Percentiles rank a stretch among this genome's conserved stretches.
phyloP scores from a whole-genome alignment of 2,797 vertebrate genomes.

The Chromobotia macracanthus region DNA sequence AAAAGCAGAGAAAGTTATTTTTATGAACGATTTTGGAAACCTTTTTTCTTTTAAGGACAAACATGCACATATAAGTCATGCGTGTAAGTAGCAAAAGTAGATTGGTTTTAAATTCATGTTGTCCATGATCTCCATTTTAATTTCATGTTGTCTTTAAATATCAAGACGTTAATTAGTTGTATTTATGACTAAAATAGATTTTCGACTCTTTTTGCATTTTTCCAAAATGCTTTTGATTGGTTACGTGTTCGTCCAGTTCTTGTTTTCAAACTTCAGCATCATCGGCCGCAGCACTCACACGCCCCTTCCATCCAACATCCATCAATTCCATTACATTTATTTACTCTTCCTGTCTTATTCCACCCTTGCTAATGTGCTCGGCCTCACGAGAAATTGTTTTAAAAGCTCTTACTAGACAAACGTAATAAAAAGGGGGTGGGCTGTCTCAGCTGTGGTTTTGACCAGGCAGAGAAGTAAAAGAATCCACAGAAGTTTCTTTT shows the following conservation, averaged over 20 bases:
- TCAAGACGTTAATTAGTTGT: neutral
- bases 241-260: neutral
- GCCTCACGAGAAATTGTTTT: slow-evolving; percentile 35
- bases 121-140: neutral
- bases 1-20: no score
- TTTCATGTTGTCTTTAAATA: neutral
- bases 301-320: slow-evolving; percentile 20
- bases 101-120: neutral
- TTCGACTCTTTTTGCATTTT: neutral
- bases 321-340: slow-evolving; percentile 40
- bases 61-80: no score
- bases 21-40: no score
- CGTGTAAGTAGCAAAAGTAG: neutral
- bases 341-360: slow-evolving; percentile 40
- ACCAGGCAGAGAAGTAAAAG: slow-evolving; percentile 3
- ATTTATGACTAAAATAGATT: neutral
- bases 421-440: slow-evolving; percentile 29
- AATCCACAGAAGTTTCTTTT: neutral
- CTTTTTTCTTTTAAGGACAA: no score
- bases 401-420: slow-evolving; percentile 42
- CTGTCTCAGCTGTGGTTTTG: slow-evolving; percentile 19
- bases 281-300: neutral
- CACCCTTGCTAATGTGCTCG: slow-evolving; percentile 29
- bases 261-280: neutral
- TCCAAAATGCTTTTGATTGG: neutral